Evolutionary conservation across 2,888 invertebrate genomes (phyloP), one percentile per base, ranked within the genome.

Genomic region (Drosophila parthenogenetica): DNA sequence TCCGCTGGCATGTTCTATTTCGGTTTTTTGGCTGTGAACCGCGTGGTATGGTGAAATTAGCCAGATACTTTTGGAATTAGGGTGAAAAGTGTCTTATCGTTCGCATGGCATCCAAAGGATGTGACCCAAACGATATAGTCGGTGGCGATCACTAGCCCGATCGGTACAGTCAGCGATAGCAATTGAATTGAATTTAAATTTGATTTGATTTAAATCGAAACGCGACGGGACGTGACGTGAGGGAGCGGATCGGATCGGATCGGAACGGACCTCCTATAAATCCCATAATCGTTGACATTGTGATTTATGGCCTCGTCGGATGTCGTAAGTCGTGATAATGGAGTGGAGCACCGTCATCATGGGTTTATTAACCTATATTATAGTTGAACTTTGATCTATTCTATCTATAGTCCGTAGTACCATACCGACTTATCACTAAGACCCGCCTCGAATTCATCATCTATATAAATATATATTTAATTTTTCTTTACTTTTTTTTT

Each of bases 341-440:
- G 19, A 35, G 22, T 13, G n/a, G 43, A 49, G 60, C 61, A 14
- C 22, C 11, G 51, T 59, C 40, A 69, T 70, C 29, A 46, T 17
- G 75, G 70, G 86, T 85, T 81, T 82, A 80, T 69, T 85, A 80
- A 85, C 81, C 86, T 69, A 79, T 53, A 84, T 81, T 81, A 69
- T 55, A 69, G 35, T 35, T 79, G 63, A 67, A 59, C 77, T 61
- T 65, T 68, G 50, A 45, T 37, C 53, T 43, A 37, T 22, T 22
- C 35, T n/a, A 35, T 16, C 16, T 48, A 50, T 35, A 35, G 35
- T 22, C 55, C 22, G 11, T 37, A 11, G 2, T 29, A 22, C 4
- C 19, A 11, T 54, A 29, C 8, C 29, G 8, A 16, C 53, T 11
- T 55, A 59, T 63, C 67, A 61, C 74, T 46, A 70, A 66, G 29